Evolutionary conservation across 2,797 vertebrate genomes (phyloP), one percentile per base, ranked within the genome.

Genomic region (Naso thynnoides): DNA sequence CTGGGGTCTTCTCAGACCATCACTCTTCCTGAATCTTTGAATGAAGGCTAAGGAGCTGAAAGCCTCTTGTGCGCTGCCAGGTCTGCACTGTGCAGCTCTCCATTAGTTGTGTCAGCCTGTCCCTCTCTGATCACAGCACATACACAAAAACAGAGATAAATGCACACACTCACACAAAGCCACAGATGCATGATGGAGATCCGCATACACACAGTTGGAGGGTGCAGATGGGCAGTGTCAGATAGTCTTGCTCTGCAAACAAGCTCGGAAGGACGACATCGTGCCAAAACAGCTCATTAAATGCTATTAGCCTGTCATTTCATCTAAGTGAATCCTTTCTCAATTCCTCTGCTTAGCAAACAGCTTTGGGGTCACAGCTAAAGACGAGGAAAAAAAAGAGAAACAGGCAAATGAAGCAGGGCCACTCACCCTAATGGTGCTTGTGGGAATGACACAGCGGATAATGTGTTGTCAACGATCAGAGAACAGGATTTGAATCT

Each of bases 271-370:
- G 84, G 84, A 90, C 78, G 80, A 90, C 91, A 94, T 89, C 80
- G 82, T 84, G 84, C 87, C 85, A 86, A 90, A 95, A 93, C 90
- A 94, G 90, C 92, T 94, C 93, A 95, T 95, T 95, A 95, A 92
- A 94, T 29, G 70, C 93, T 92, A 95, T 95, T 95, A 94, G 88
- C 85, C 86, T 90, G 91, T 93, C 92, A 94, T 93, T 92, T 93
- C 88, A 90, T 92, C 90, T 85, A 89, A 94, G 90, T 87, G 90
- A 91, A 93, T 93, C 85, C 89, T 92, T 88, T 92, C 87, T 90
- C 76, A 13, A 90, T 90, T 87, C 81, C 71, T 87, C 78, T 90
- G 91, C 86, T 92, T 89, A 86, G 88, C 89, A 90, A 92, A 94
- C 89, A 92, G 92, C 92, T 86, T 82, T 79, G 49, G 84, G 88